phyloP scores from a whole-genome alignment of 2,888 invertebrate genomes.

The Cosmia pyralina region DNA sequence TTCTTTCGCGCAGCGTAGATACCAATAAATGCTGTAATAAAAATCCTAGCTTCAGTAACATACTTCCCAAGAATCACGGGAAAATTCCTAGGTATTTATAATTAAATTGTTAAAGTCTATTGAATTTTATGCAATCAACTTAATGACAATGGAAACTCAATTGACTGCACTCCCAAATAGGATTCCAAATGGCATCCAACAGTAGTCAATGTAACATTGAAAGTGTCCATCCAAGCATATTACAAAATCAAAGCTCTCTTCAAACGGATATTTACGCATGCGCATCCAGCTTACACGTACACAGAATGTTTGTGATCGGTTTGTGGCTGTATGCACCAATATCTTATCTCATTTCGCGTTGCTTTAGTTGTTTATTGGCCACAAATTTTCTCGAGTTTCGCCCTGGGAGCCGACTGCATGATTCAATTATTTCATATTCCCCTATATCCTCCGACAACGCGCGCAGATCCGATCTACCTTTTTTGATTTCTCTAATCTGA shows the following conservation, averaged over 20 bases:
- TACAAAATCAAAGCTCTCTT: neutral
- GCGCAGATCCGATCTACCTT: constrained; percentile 73
- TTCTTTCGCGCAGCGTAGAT: constrained; percentile 2
- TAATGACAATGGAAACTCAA: neutral
- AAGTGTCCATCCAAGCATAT: neutral
- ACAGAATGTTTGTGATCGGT: constrained; percentile 6
- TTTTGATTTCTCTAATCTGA: constrained; percentile 82
- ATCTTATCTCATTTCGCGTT: neutral
- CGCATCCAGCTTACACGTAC: neutral
- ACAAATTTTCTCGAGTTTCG: constrained; percentile 66
- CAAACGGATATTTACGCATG: constrained; percentile 4
- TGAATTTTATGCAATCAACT: neutral
- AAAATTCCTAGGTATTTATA: neutral
- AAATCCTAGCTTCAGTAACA: neutral
- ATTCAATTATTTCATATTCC: constrained; percentile 75
- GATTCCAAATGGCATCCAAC: neutral
- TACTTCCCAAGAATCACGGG: neutral
- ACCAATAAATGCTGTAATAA: neutral
- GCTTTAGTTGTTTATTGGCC: constrained; percentile 35
- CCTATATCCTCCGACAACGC: constrained; percentile 57
- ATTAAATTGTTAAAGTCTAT: neutral
- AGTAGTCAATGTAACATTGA: neutral
- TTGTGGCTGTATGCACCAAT: neutral
- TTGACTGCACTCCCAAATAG: neutral
- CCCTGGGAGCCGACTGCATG: constrained; percentile 36